These are phyloP conservation scores for Holothuria scabra DNA, from an alignment of 53 echinoderm and acorn worm genomes.

Conservation along the genomic window DNA sequence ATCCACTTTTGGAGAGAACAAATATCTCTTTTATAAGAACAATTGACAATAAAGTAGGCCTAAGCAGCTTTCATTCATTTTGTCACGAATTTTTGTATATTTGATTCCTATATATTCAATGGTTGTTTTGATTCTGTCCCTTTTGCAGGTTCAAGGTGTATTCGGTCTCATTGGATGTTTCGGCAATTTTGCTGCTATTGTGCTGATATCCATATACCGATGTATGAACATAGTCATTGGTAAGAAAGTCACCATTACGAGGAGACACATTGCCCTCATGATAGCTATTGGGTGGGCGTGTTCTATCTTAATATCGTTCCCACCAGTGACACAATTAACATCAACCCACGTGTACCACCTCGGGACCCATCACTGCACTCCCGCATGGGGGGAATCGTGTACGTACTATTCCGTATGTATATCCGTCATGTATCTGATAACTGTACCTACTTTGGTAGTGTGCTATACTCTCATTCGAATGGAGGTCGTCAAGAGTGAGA, in stretches of 20 bases:
- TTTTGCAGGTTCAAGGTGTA: conserved; percentile 16
- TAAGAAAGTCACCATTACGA: neutral
- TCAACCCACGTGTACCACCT: neutral
- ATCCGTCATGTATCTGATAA: conserved; percentile 11
- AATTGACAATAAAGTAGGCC: no score
- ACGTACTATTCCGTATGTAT: conserved; percentile 7
- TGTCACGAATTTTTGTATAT: no score
- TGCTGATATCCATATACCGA: conserved; percentile 21
- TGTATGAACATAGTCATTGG: conserved; percentile 3
- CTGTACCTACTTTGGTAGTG: conserved; percentile 12
- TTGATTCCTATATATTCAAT: no score
- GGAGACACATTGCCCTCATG: conserved; percentile 2
- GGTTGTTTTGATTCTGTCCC: no score
- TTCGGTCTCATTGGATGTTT: conserved; percentile 3
- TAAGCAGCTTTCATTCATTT: no score
- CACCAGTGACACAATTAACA: neutral
- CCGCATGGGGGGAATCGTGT: conserved; percentile 19
- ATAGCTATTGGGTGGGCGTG: conserved; percentile 5
- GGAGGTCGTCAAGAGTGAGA: neutral
- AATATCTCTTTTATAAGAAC: no score
- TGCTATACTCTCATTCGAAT: conserved; percentile 9
- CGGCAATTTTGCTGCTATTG: conserved; percentile 27
- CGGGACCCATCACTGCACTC: conserved; percentile 34
- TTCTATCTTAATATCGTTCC: neutral
- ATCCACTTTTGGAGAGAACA: no score